Evolutionary conservation across 1,140 invertebrate genomes (phyloP), one percentile per base, ranked within the genome.

Genomic region (Belonocnema kinseyi): DNA sequence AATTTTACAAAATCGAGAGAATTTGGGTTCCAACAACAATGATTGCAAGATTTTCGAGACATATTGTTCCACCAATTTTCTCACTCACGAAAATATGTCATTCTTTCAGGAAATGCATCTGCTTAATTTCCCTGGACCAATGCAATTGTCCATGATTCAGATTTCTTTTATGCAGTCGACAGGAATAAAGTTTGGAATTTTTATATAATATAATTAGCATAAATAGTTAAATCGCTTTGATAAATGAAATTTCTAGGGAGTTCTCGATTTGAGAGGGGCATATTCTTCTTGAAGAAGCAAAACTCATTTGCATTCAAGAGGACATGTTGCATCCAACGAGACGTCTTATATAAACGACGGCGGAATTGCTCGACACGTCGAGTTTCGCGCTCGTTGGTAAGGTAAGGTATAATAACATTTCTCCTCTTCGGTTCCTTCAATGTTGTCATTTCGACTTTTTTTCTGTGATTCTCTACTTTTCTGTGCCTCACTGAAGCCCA

Each of bases 381-480:
- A 66, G 61, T 66, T 40, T 66, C 61, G n/a, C 40, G 26, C 26
- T 66, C 33, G 61, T 66, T 66, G 61, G 61, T 14, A 66, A 33
- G 40, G 61, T 33, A 7, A 66, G 61, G 61, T 66, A 33, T 33
- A 40, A 40, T 66, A 66, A 66, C 61, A 21, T 66, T 66, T 66
- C 61, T 66, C 61, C 26, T 66, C 46, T 66, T 66, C 61, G 33
- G 61, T 66, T 46, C 4, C 61, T 40, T 3, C 21, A 66, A 66
- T 66, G 61, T 66, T 66, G 46, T 33, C 61, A 26, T n/a, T 66
- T 66, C 14, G 46, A n/a, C 10, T 14, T 40, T 58, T 52, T 74
- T 74, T 61, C 19, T 74, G 54, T 33, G 54, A 58, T 74, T 74
- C 33, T 61, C 73, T 19, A 21, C 58, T 71, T 19, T 51, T 76